Evolutionary conservation across 2,888 invertebrate genomes (phyloP).

Genomic region (Apoderus coryli): DNA sequence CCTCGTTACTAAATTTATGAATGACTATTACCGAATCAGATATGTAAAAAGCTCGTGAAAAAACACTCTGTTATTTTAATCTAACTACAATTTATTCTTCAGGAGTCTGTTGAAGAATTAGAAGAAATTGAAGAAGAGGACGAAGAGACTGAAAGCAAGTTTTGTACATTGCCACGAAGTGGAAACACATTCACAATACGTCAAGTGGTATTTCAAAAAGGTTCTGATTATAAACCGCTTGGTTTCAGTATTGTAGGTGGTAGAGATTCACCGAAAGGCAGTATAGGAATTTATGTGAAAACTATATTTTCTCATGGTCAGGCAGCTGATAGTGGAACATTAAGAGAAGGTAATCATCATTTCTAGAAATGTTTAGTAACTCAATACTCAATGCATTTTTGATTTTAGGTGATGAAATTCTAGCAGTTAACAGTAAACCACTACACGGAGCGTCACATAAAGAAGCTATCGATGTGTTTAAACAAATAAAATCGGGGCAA

Average conservation of each 20-base stretch:
- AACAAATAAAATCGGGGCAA: conserved; percentile 61
- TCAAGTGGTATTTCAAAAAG: conserved; percentile 52
- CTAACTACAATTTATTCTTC: conserved; percentile 8
- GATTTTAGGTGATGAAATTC: conserved; percentile 60
- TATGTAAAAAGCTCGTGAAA: too few species aligned
- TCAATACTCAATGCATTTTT: too few species aligned
- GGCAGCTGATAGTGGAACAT: conserved; percentile 68
- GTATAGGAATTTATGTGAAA: conserved; percentile 81
- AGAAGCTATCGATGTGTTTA: conserved; percentile 66
- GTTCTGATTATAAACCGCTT: conserved; percentile 67
- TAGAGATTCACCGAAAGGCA: conserved; percentile 72
- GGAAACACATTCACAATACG: conserved; percentile 40
- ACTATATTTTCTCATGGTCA: conserved; percentile 76
- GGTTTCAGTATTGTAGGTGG: conserved; percentile 88
- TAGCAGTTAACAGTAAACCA: conserved; percentile 65
- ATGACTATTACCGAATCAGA: too few species aligned
- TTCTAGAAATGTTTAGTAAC: not conserved
- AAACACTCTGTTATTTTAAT: too few species aligned
- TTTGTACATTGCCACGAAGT: conserved; percentile 43
- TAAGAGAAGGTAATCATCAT: conserved; percentile 67
- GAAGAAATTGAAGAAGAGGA: conserved; percentile 34
- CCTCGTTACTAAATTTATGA: too few species aligned
- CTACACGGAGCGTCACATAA: conserved; percentile 64
- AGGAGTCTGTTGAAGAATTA: conserved; percentile 26
- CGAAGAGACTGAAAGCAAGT: conserved; percentile 40